These are phyloP conservation scores for Tricholaema leucomelas DNA, from an alignment of 2,113 vertebrate genomes.

Conservation along the genomic window DNA sequence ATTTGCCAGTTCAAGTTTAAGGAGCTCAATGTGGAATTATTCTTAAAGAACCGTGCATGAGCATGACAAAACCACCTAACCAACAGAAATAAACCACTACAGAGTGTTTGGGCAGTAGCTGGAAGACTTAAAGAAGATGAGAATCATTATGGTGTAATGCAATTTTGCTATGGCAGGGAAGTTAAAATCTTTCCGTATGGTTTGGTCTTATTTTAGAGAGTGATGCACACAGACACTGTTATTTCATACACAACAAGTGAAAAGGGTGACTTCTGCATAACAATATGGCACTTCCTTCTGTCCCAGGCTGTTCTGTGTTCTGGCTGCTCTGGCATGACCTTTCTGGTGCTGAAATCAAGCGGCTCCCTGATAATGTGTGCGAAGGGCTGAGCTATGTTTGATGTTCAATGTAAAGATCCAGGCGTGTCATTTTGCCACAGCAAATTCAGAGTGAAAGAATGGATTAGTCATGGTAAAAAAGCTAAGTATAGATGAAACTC, in stretches of 20 bases:
- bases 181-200: conserved; percentile 37
- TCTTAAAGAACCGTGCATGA: neutral
- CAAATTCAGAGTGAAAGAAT: conserved; percentile 38
- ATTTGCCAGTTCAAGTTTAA: neutral
- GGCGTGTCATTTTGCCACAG: neutral
- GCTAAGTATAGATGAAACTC: conserved; percentile 8
- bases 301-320: conserved; percentile 3
- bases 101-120: neutral
- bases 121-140: neutral
- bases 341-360: conserved; percentile 40
- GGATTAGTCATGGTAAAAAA: conserved; percentile 51
- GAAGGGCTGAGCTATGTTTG: conserved; percentile 31
- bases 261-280: conserved; percentile 35
- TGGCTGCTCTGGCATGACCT: conserved; percentile 28
- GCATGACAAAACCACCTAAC: neutral
- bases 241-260: conserved; percentile 14
- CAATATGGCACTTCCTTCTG: conserved; percentile 2
- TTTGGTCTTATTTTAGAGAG: conserved; percentile 42
- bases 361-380: neutral
- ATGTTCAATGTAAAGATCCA: conserved; percentile 2
- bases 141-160: neutral
- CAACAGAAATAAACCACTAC: neutral
- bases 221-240: neutral
- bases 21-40: neutral
- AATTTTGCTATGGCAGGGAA: neutral